These are phyloP conservation scores for Alethe diademata DNA, from an alignment of 2,113 vertebrate species.

Conservation along the genomic window DNA sequence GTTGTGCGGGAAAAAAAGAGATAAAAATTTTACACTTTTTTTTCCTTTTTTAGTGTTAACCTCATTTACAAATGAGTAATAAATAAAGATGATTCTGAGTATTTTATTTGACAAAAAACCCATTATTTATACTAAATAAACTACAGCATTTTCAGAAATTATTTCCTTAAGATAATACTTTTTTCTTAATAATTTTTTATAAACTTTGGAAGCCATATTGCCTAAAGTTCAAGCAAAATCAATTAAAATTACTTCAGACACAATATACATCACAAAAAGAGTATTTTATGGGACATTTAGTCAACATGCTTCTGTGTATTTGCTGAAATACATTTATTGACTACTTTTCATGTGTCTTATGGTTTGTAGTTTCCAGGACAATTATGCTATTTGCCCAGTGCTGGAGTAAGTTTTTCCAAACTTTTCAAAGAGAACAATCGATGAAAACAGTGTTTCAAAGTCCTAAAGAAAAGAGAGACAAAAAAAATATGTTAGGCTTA, in stretches of 20 bases:
- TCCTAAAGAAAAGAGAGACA: conserved; percentile 72
- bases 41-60: background rate
- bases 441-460: conserved; percentile 77
- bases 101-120: background rate
- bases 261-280: background rate
- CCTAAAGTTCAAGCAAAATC: background rate
- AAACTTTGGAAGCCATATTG: background rate
- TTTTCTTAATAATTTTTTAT: background rate
- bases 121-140: background rate
- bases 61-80: background rate
- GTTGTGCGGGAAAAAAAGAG: background rate
- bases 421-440: conserved; percentile 78
- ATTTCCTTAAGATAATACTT: background rate
- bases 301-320: background rate
- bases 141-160: background rate
- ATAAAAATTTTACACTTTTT: background rate
- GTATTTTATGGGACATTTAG: background rate
- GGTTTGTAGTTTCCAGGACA: background rate
- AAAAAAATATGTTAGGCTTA: background rate
- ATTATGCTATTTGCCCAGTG: conserved; percentile 75
- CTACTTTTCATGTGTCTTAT: background rate
- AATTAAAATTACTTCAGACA: background rate
- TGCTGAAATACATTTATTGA: conserved; percentile 20
- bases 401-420: conserved; percentile 80
- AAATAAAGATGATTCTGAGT: background rate